phyloP scores from a whole-genome alignment of 2,113 vertebrate species.

The Toxotes jaculatrix region DNA sequence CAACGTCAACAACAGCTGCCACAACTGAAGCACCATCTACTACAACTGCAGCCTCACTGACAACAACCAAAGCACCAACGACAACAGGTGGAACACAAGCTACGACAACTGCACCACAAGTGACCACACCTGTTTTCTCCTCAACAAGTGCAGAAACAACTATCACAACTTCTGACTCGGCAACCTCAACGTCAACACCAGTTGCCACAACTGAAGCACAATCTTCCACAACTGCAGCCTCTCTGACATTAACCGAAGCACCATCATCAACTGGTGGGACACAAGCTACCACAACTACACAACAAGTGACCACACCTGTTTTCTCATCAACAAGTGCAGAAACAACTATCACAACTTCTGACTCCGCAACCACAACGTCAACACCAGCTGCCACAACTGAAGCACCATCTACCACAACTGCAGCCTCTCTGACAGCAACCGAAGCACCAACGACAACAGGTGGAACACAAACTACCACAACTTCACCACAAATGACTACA shows the following conservation, averaged over 20 bases:
- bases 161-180: background rate
- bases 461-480: background rate
- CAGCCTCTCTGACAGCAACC: background rate
- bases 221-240: no score
- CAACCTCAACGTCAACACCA: no score
- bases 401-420: no score
- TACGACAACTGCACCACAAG: background rate
- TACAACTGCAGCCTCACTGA: background rate
- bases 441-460: background rate
- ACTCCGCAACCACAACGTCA: no score
- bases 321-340: background rate
- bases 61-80: background rate
- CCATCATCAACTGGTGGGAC: background rate
- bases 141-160: background rate
- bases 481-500: background rate
- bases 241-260: background rate
- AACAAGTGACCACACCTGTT: background rate
- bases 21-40: no score
- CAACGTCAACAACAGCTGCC: no score
- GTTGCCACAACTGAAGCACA: no score
- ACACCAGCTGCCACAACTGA: no score
- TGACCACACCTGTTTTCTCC: background rate
- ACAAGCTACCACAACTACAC: background rate
- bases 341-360: background rate
- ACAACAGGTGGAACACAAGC: background rate